These are phyloP conservation scores for Piprites chloris DNA, from an alignment of 2,113 vertebrate species.

Conservation along the genomic window DNA sequence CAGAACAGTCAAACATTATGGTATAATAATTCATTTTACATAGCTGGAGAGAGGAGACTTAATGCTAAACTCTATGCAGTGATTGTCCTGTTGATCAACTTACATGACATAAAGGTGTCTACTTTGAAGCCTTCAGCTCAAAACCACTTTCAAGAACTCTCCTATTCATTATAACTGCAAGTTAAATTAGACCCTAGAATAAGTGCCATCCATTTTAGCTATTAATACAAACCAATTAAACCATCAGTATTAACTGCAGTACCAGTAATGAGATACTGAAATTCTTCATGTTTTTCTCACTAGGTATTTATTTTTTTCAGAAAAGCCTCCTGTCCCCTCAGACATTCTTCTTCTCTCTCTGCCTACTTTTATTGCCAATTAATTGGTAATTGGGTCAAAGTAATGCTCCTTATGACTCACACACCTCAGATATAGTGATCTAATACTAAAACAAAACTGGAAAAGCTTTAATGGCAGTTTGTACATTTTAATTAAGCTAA, in stretches of 20 bases:
- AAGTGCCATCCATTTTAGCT: neutral
- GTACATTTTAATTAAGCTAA: neutral
- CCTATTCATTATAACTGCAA: neutral
- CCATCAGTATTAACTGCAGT: neutral
- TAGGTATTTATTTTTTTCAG: neutral
- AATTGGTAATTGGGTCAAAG: neutral
- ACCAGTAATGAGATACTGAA: neutral
- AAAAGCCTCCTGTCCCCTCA: neutral
- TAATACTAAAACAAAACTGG: neutral
- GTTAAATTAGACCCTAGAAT: neutral
- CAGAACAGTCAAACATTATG: neutral
- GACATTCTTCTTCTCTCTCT: neutral
- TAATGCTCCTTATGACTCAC: neutral
- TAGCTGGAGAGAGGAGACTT: neutral
- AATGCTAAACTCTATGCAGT: neutral
- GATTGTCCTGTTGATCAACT: neutral
- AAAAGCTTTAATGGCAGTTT: neutral
- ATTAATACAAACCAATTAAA: slow-evolving; percentile 1
- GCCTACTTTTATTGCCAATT: neutral
- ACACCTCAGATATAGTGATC: neutral
- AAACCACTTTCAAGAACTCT: neutral
- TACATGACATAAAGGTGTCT: neutral
- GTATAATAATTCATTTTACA: neutral
- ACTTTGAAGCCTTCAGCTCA: neutral
- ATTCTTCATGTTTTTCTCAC: neutral